phyloP scores from a whole-genome alignment of 2,888 invertebrate genomes.

The Cataglyphis livida region DNA sequence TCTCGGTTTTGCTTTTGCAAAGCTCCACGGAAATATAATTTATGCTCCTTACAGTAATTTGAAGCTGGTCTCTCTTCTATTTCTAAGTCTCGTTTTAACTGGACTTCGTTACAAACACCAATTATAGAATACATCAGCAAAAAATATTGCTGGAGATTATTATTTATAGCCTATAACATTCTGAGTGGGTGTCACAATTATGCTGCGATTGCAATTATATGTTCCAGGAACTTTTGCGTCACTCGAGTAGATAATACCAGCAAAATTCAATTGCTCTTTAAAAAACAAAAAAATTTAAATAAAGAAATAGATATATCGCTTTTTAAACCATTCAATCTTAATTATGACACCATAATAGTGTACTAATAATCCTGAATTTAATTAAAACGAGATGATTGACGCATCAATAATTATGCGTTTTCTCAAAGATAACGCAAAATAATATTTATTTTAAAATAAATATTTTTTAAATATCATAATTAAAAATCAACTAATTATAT shows the following conservation, averaged over 20 bases:
- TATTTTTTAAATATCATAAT: neutral
- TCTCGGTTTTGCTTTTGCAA: neutral
- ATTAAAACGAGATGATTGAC: neutral
- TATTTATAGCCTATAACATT: conserved; percentile 20
- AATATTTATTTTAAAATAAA: neutral
- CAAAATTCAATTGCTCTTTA: conserved; percentile 20
- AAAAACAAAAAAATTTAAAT: conserved; percentile 1
- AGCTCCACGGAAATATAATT: conserved; percentile 33
- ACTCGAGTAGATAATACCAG: neutral
- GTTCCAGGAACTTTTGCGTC: conserved; percentile 1
- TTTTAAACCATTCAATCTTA: neutral
- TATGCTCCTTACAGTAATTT: conserved; percentile 6
- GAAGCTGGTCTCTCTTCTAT: neutral
- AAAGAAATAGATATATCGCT: neutral
- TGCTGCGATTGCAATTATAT: conserved; percentile 14
- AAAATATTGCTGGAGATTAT: conserved; percentile 31
- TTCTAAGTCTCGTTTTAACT: neutral
- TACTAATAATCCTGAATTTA: neutral
- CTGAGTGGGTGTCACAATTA: neutral
- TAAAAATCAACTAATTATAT: neutral
- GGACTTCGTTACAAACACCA: neutral
- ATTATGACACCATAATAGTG: neutral
- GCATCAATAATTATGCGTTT: neutral
- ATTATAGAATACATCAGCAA: conserved; percentile 1
- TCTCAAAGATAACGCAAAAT: neutral